Conservation (phyloP, 2,113 vertebrate genomes). For the Cololabis saira region DNA sequence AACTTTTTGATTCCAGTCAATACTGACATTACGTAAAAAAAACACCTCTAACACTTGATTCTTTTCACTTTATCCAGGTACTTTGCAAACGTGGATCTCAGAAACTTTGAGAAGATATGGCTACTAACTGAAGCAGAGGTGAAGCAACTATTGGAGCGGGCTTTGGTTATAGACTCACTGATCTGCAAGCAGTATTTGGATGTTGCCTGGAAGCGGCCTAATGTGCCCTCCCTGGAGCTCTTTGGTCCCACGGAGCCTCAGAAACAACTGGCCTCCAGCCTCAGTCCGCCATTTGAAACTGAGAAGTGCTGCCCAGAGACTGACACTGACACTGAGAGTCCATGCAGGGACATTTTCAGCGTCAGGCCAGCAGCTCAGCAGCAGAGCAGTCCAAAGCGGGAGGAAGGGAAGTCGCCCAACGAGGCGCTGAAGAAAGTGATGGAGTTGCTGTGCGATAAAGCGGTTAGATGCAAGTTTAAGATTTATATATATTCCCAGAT, state of each 20-base stretch:
- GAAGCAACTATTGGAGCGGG: conserved; percentile 76
- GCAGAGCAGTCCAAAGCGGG: neutral
- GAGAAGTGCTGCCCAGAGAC: neutral
- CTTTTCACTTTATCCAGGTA: conserved; percentile 70
- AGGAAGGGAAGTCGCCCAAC: conserved; percentile 51
- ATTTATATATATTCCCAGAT: neutral
- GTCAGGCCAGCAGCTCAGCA: too few relatives aligned
- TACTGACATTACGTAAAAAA: neutral
- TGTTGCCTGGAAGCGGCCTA: conserved; percentile 78
- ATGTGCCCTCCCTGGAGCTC: conserved; percentile 67
- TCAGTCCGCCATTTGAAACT: conserved; percentile 47
- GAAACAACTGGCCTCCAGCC: conserved; percentile 25
- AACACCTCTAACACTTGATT: neutral
- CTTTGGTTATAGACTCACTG: conserved; percentile 77
- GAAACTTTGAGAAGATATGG: conserved; percentile 85
- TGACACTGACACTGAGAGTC: neutral
- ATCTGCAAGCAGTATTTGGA: conserved; percentile 85
- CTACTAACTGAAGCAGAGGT: conserved; percentile 86
- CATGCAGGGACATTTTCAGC: neutral
- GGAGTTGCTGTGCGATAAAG: conserved; percentile 85
- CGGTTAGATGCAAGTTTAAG: conserved; percentile 71
- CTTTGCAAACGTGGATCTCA: conserved; percentile 59
- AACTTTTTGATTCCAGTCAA: neutral
- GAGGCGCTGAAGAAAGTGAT: conserved; percentile 76
- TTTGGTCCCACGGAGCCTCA: conserved; percentile 66